Percentiles rank a stretch among this genome's conserved stretches.
Evolutionary conservation across 53 echinoderm and acorn worm species (phyloP).

Genomic region (Astropecten irregularis): DNA sequence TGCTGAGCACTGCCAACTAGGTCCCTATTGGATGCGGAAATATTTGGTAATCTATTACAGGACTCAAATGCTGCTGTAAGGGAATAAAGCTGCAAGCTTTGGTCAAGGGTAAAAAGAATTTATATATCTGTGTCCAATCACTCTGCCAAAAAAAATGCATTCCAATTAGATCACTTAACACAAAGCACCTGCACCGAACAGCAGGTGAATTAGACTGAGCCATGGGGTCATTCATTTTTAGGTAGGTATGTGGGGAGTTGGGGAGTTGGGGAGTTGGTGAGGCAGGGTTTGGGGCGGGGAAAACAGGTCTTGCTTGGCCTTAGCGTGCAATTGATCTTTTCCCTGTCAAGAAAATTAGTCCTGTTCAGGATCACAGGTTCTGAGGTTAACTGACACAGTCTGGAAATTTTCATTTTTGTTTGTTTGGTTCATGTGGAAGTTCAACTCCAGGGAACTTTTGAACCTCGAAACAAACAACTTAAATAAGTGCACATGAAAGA

Average conservation of each 20-base stretch:
- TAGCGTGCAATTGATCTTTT: not conserved
- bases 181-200: conserved; percentile 36
- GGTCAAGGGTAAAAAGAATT: too few species aligned
- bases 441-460: not conserved
- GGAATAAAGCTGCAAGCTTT: too few species aligned
- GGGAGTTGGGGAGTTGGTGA: too few species aligned
- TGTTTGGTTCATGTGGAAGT: too few species aligned
- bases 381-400: not conserved
- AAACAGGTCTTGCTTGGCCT: not conserved
- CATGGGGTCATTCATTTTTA: not conserved
- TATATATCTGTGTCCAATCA: conserved; percentile 14
- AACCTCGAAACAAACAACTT: too few species aligned
- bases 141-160: conserved; percentile 1
- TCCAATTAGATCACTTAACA: conserved; percentile 55
- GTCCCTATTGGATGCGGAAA: too few species aligned
- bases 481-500: too few species aligned
- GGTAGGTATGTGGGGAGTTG: too few species aligned
- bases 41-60: too few species aligned
- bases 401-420: conserved; percentile 1
- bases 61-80: too few species aligned
- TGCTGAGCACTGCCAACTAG: too few species aligned
- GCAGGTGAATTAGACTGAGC: conserved; percentile 29
- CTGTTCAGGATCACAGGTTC: not conserved
- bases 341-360: not conserved
- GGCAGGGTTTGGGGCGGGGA: too few species aligned